Evolutionary conservation across 1,140 invertebrate species (phyloP), one percentile per base, ranked within the genome.

Genomic region (Diuraphis noxia): DNA sequence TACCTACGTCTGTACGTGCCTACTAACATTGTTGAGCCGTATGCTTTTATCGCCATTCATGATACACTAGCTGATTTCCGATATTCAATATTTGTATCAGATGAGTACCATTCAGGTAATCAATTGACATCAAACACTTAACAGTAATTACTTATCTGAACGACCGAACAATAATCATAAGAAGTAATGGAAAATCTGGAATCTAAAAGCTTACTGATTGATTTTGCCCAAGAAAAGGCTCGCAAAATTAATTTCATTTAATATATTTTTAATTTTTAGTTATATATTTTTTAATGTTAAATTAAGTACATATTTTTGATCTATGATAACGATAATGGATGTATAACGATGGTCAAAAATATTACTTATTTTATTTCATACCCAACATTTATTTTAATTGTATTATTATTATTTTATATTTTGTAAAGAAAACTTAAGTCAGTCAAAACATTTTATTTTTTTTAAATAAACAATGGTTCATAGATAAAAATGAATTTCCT

Each of bases 301-400:
- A 72, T 72, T 34, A 72, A 72, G 34, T 72, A 72, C n/a, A 72
- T 72, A 56, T 30, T 56, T 1, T 25, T 30, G 52, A 56, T 25
- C 52, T 56, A 56, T 56, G 52, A 25, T 56, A 56, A 56, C 52
- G 52, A 56, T 56, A 56, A 56, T 56, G 52, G 6, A 56, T 56
- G 52, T 30, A 56, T 56, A 56, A 56, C 52, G 4, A 56, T 56
- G 52, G 52, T 56, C 23, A 56, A 56, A 56, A 56, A 56, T 56
- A 72, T 72, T 72, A 72, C n/a, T 72, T 72, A n/a, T 72, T 72
- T 8, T 72, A 72, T 72, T 72, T 72, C 30, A 72, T n/a, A 72
- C 63, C 63, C n/a, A 72, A 72, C 63, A 72, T 72, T 72, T 72
- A 72, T 72, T 72, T 72, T 72, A n/a, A 72, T 72, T 34, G n/a